phyloP scores from a whole-genome alignment of 30 jellyfish, hydroid and myxozoan species.

The Turritopsis rubra region DNA sequence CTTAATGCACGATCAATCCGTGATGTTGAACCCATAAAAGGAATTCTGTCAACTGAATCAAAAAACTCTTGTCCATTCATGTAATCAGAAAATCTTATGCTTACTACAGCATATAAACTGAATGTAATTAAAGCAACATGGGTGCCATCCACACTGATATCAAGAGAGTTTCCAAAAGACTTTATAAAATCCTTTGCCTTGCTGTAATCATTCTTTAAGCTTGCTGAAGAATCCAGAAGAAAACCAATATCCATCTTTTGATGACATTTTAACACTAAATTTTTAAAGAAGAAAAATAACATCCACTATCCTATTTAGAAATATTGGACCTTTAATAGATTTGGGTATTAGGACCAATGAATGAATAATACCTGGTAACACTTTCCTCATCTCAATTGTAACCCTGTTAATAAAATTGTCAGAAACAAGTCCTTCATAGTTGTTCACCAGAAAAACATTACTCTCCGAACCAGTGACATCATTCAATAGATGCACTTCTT shows the following conservation, averaged over 20 bases:
- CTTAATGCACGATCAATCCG: conserved; percentile 80
- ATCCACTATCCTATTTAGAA: too few species aligned
- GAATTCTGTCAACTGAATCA: conserved; percentile 72
- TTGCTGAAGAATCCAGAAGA: conserved; percentile 92
- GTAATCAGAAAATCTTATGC: conserved; percentile 46
- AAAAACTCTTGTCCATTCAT: conserved; percentile 36
- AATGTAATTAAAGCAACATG: conserved; percentile 69
- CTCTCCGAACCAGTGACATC: background rate
- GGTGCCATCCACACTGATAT: conserved; percentile 52
- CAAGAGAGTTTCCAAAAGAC: conserved; percentile 49
- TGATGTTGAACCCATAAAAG: conserved; percentile 76
- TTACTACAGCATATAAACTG: conserved; percentile 61
- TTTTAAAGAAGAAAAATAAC: too few species aligned
- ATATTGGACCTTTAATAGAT: too few species aligned
- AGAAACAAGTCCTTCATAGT: background rate
- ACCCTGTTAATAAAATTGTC: background rate
- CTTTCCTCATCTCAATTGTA: background rate
- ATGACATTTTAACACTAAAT: conserved; percentile 8
- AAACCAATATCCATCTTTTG: conserved; percentile 64
- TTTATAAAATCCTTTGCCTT: conserved; percentile 78
- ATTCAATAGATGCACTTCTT: background rate
- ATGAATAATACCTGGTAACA: background rate
- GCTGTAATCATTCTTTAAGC: conserved; percentile 54
- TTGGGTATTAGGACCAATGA: too few species aligned
- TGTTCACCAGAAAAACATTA: background rate